Evolutionary conservation across 2,113 vertebrate species (phyloP).

Genomic region (Neotoma lepida): DNA sequence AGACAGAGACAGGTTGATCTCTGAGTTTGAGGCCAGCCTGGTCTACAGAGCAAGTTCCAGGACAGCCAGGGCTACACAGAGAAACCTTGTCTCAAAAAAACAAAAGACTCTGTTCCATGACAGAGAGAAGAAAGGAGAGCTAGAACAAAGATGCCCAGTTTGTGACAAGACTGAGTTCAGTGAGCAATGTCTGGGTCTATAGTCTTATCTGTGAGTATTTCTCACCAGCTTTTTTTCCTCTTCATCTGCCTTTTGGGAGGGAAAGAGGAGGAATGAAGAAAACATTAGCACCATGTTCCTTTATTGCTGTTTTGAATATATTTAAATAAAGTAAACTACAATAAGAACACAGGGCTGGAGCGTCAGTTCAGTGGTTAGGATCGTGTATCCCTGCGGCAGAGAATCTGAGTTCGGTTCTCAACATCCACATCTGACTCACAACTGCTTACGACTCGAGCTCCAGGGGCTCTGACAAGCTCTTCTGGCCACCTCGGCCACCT

Average conservation of each 20-base stretch:
- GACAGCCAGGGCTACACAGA: too few species aligned
- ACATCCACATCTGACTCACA: neutral
- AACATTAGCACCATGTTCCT: too few species aligned
- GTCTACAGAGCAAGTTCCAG: too few species aligned
- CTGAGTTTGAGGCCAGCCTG: too few species aligned
- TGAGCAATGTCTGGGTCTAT: too few species aligned
- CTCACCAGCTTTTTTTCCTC: neutral
- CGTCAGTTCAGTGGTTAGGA: neutral
- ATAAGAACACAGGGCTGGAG: neutral
- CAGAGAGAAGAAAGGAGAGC: too few species aligned
- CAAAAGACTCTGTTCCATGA: too few species aligned
- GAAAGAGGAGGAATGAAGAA: neutral
- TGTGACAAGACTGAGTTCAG: too few species aligned
- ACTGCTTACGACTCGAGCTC: too few species aligned
- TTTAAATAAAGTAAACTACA: neutral
- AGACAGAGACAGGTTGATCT: too few species aligned
- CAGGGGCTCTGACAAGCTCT: neutral
- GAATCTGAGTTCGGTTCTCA: neutral
- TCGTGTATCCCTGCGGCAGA: neutral
- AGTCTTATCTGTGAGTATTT: neutral
- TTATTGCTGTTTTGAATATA: neutral
- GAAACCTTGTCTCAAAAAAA: too few species aligned
- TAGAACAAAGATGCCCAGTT: too few species aligned
- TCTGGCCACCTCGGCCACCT: neutral
- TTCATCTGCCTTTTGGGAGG: neutral